Evolutionary conservation across 1,140 invertebrate species (phyloP).

Genomic region (Belonocnema kinseyi): DNA sequence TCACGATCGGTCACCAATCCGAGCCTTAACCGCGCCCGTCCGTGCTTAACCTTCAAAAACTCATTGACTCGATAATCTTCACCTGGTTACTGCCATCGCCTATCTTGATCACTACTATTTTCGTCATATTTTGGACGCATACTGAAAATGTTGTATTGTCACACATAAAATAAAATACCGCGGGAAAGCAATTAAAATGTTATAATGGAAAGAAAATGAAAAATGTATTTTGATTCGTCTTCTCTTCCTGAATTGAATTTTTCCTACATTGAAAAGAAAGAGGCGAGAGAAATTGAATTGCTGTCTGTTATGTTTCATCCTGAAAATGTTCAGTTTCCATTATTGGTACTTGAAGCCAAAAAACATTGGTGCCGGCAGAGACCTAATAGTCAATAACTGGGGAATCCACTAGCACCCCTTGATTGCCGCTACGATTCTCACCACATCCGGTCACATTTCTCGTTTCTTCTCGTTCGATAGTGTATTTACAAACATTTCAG

Average conservation of each 20-base stretch:
- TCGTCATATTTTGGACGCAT: too few species aligned
- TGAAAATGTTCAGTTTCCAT: constrained; percentile 18
- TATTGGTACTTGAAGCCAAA: constrained; percentile 25
- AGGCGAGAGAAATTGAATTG: constrained; percentile 5
- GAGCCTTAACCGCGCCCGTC: too few species aligned
- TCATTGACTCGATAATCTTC: too few species aligned
- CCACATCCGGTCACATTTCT: constrained; percentile 29
- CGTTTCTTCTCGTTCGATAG: constrained; percentile 12
- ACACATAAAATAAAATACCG: background rate
- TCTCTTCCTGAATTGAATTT: background rate
- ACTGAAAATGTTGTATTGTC: too few species aligned
- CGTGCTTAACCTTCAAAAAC: too few species aligned
- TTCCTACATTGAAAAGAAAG: background rate
- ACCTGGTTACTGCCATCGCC: too few species aligned
- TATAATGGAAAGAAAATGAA: background rate
- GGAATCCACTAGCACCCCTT: constrained; percentile 25
- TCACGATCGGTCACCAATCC: too few species aligned
- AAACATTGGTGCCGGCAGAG: constrained; percentile 5
- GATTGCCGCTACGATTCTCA: constrained; percentile 14
- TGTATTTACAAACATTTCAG: constrained; percentile 21
- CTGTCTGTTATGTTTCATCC: constrained; percentile 1
- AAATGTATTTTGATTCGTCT: constrained; percentile 10
- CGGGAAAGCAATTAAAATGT: background rate
- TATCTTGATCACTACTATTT: too few species aligned
- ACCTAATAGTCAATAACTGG: constrained; percentile 30